These are phyloP conservation scores for Mastomys coucha DNA, from an alignment of 2,113 vertebrate genomes.

Conservation along the genomic window DNA sequence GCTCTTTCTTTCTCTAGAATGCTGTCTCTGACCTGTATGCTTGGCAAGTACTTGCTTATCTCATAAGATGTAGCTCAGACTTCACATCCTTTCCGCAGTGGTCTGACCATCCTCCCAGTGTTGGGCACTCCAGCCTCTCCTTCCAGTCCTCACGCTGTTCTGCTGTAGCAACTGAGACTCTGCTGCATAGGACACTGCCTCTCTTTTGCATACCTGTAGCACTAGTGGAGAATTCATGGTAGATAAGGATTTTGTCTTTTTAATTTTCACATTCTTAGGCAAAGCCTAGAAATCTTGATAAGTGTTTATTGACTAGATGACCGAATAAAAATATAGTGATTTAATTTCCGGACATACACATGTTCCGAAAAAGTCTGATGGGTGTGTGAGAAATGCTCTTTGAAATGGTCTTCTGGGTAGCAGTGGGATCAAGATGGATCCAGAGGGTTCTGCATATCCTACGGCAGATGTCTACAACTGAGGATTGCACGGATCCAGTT, in stretches of 20 bases:
- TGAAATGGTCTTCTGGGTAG: slow-evolving; percentile 41
- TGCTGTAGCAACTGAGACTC: neutral
- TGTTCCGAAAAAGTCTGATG: slow-evolving; percentile 33
- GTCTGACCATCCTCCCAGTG: neutral
- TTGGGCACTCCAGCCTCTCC: neutral
- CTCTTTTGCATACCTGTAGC: slow-evolving; percentile 2
- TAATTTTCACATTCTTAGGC: slow-evolving; percentile 1
- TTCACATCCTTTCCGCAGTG: slow-evolving; percentile 1
- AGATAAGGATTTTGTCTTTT: slow-evolving; percentile 41
- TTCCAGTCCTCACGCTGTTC: neutral
- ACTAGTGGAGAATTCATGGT: slow-evolving; percentile 27
- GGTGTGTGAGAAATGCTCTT: slow-evolving; percentile 32
- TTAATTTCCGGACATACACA: no score
- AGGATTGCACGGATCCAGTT: slow-evolving; percentile 27
- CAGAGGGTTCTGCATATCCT: neutral
- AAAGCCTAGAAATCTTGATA: neutral
- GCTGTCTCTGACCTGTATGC: neutral
- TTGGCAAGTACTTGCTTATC: neutral
- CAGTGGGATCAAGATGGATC: slow-evolving; percentile 20
- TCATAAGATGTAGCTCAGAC: neutral
- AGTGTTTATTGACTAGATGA: slow-evolving; percentile 40
- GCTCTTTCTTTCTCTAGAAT: neutral
- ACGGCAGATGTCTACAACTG: neutral
- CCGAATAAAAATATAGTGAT: slow-evolving; percentile 6
- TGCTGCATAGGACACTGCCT: neutral